Conservation (phyloP, 1,140 invertebrate species). For the Melitaea cinxia region DNA sequence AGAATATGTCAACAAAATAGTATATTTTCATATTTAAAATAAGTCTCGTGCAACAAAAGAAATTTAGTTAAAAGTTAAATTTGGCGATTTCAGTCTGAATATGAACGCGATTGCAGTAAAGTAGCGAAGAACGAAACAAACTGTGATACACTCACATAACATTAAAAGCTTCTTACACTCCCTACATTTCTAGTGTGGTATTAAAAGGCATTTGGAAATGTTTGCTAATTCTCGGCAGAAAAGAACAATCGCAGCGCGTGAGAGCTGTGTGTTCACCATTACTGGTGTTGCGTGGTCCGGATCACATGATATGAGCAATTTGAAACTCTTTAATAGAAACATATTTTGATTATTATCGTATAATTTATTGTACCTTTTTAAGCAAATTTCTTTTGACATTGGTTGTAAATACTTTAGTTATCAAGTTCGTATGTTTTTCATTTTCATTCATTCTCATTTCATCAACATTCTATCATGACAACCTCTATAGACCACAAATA, state of each 20-base stretch:
- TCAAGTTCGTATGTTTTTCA: no score
- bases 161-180: conserved; percentile 60
- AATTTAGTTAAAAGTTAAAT: conserved; percentile 10
- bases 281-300: conserved; percentile 41
- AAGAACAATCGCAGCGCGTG: conserved; percentile 66
- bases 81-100: conserved; percentile 20
- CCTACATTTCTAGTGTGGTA: conserved; percentile 59
- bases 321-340: background rate
- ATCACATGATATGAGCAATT: conserved; percentile 6
- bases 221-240: conserved; percentile 72
- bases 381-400: no score
- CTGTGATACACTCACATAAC: conserved; percentile 32
- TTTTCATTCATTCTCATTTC: no score
- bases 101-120: conserved; percentile 21
- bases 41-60: no score
- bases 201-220: conserved; percentile 72
- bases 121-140: conserved; percentile 23
- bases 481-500: no score
- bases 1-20: no score
- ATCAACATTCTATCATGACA: no score
- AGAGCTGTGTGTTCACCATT: conserved; percentile 67
- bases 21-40: no score
- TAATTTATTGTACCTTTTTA: no score
- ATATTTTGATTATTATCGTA: no score
- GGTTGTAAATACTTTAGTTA: no score